phyloP scores from a whole-genome alignment of 2,888 invertebrate species.

The Lysandra coridon region DNA sequence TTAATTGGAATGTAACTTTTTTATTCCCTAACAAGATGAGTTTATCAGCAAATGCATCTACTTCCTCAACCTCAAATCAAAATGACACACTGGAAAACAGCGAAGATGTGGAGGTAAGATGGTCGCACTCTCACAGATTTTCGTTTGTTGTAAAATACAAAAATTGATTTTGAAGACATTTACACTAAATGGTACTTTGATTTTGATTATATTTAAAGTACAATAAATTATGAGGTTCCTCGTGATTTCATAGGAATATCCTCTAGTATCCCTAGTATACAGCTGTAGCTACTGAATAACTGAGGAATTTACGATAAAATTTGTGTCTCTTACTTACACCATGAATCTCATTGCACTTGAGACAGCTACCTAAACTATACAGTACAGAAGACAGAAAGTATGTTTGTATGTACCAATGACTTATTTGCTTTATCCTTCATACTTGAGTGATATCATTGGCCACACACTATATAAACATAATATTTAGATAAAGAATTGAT shows the following conservation, averaged over 20 bases:
- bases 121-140: not conserved
- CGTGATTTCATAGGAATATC: not conserved
- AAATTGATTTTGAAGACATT: not conserved
- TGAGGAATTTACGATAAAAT: not conserved
- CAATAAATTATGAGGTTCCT: not conserved
- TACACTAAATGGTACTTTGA: not conserved
- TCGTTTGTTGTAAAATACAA: not conserved
- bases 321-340: not conserved
- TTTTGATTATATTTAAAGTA: not conserved
- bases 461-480: too few relatives aligned
- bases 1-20: not conserved
- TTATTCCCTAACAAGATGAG: not conserved
- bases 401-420: not conserved
- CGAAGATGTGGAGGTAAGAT: conserved; percentile 26
- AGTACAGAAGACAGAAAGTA: not conserved
- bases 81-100: not conserved
- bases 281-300: not conserved
- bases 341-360: not conserved
- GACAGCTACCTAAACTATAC: not conserved
- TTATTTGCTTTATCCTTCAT: not conserved
- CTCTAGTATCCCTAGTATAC: not conserved
- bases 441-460: too few relatives aligned
- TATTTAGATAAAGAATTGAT: not conserved
- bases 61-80: not conserved
- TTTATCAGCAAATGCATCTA: not conserved